phyloP scores from a whole-genome alignment of 2,113 vertebrate species.

The Epinephelus moara region DNA sequence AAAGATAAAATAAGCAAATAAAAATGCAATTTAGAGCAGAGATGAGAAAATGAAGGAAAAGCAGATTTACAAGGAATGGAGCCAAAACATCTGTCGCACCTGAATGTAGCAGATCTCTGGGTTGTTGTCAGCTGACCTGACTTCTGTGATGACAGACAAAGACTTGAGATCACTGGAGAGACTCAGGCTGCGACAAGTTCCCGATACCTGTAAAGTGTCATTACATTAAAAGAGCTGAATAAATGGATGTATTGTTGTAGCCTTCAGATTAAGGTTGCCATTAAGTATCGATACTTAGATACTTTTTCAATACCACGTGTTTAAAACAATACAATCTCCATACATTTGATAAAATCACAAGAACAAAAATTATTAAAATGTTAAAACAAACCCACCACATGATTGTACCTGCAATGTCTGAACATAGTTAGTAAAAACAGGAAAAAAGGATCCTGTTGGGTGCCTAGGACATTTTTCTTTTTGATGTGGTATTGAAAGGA shows the following conservation, averaged over 20 bases:
- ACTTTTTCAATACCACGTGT: too few species aligned
- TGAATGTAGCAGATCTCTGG: conserved; percentile 92
- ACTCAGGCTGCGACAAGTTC: conserved; percentile 91
- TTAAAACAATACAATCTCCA: too few species aligned
- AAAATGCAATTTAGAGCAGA: background rate
- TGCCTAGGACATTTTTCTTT: too few species aligned
- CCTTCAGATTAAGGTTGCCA: too few species aligned
- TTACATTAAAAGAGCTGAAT: background rate
- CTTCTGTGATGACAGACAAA: conserved; percentile 91
- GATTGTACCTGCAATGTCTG: too few species aligned
- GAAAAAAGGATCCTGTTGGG: too few species aligned
- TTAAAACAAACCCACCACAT: too few species aligned
- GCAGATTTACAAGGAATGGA: background rate
- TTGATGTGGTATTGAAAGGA: too few species aligned
- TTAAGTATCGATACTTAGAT: too few species aligned
- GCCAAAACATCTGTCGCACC: conserved; percentile 71
- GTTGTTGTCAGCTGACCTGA: conserved; percentile 77
- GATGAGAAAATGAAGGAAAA: background rate
- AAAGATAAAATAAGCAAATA: background rate
- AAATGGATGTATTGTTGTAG: background rate
- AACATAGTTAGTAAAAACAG: too few species aligned
- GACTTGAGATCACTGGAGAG: conserved; percentile 96
- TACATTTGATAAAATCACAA: too few species aligned
- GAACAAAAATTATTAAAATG: too few species aligned
- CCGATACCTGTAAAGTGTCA: conserved; percentile 85